A percentile compares a stretch with the other conserved stretches of the same genome.
phyloP scores from a whole-genome alignment of 2,113 vertebrate species.

The Lasiurus borealis region DNA sequence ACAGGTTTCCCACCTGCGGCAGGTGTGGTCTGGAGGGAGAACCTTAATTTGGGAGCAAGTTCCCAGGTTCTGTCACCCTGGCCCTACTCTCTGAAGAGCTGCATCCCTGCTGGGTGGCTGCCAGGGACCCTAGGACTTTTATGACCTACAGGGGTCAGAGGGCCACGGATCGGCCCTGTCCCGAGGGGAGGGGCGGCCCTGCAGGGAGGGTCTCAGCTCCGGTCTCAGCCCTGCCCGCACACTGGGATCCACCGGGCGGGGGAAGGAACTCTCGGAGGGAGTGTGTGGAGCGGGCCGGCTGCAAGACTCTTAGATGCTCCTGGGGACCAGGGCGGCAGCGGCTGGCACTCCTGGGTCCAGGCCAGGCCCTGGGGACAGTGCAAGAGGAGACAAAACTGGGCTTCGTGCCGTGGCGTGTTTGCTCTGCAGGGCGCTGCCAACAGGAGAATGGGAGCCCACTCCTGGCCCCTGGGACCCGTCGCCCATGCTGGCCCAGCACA shows the following conservation, averaged over 20 bases:
- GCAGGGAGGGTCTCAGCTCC: neutral
- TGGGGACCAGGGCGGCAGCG: neutral
- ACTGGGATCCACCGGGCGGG: neutral
- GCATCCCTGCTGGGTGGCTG: neutral
- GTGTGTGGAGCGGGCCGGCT: neutral
- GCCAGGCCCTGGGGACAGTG: fast-evolving
- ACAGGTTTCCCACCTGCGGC: neutral
- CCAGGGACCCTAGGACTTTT: neutral
- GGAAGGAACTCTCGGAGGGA: neutral
- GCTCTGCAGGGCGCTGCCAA: fast-evolving
- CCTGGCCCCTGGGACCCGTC: no score
- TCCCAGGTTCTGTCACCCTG: neutral
- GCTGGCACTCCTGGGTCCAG: neutral
- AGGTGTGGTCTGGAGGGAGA: neutral
- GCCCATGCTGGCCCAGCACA: fast-evolving
- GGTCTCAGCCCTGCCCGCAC: neutral
- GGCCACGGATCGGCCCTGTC: neutral
- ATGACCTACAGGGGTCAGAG: neutral
- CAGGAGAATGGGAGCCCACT: fast-evolving
- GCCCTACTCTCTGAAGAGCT: neutral
- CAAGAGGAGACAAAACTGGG: neutral
- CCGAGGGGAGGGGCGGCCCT: neutral
- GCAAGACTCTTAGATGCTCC: neutral
- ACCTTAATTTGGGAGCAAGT: neutral
- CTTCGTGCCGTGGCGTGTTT: fast-evolving